These are phyloP conservation scores for Pediacus dermestoides DNA, from an alignment of 2,888 invertebrate genomes.

Conservation along the genomic window DNA sequence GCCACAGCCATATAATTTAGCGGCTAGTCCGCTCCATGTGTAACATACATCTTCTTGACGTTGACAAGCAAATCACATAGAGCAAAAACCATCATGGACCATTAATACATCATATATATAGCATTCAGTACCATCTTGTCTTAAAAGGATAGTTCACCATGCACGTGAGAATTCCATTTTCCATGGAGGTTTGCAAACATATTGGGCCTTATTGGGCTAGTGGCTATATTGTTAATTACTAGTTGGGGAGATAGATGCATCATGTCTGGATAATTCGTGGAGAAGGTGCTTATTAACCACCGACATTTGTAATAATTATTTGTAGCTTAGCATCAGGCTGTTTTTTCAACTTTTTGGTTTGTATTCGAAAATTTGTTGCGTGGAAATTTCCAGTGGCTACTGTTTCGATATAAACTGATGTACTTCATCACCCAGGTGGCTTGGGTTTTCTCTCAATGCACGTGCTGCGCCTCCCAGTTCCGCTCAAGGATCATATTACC, in stretches of 20 bases:
- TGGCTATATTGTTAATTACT: no score
- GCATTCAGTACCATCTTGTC: no score
- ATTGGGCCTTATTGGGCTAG: no score
- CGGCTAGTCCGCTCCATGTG: slow-evolving; percentile 8
- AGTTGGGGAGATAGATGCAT: no score
- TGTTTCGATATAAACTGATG: slow-evolving; percentile 16
- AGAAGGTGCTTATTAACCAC: slow-evolving; percentile 47
- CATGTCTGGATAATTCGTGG: no score
- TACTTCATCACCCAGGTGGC: slow-evolving; percentile 44
- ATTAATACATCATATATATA: slow-evolving; percentile 9
- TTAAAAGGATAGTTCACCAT: no score
- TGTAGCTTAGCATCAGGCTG: slow-evolving; percentile 41
- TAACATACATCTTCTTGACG: slow-evolving; percentile 37
- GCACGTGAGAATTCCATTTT: no score
- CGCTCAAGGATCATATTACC: slow-evolving; percentile 48
- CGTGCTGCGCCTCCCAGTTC: slow-evolving; percentile 50
- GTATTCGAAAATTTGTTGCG: no score
- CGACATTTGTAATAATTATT: slow-evolving; percentile 50
- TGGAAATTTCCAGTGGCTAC: no score
- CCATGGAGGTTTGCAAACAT: no score
- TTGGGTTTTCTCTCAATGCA: slow-evolving; percentile 45
- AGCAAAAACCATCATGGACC: slow-evolving; percentile 2
- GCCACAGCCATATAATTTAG: slow-evolving; percentile 35
- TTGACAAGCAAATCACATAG: slow-evolving; percentile 40
- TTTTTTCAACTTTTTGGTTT: not conserved